A percentile compares a stretch with the other conserved stretches of the same genome.
Conservation (phyloP, 2,113 vertebrate genomes). For the Fregetta grallaria region DNA sequence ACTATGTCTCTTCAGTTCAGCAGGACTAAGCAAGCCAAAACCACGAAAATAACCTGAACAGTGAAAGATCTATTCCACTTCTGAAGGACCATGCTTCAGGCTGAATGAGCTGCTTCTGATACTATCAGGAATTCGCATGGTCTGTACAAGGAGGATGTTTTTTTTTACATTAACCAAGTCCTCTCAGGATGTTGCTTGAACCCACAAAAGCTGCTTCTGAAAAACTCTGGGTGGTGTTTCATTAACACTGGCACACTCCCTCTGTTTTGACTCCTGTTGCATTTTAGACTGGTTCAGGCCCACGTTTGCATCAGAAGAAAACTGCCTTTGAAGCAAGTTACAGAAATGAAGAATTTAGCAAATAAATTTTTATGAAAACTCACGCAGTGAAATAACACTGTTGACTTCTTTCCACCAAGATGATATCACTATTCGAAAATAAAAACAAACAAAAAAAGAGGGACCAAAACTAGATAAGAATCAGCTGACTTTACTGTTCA, state of each 20-base stretch:
- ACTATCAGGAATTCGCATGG: neutral
- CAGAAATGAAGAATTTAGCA: neutral
- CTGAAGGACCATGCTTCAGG: neutral
- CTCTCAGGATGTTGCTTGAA: neutral
- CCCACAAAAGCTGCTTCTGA: conserved; percentile 44
- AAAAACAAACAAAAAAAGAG: neutral
- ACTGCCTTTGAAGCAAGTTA: neutral
- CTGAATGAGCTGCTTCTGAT: neutral
- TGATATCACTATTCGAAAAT: neutral
- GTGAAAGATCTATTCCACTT: neutral
- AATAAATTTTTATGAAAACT: neutral
- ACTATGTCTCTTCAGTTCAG: neutral
- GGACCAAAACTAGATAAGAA: neutral
- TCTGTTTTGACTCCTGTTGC: neutral
- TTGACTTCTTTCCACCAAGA: neutral
- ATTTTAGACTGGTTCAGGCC: neutral
- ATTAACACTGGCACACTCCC: neutral
- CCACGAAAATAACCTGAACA: neutral
- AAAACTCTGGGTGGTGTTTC: conserved; percentile 64
- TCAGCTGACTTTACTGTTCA: neutral
- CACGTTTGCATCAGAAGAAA: neutral
- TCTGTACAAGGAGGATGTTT: neutral
- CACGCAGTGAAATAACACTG: neutral
- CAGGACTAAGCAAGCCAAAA: neutral
- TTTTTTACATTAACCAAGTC: conserved; percentile 49